These are phyloP conservation scores for Saccostrea cuccullata DNA, from an alignment of 1,140 invertebrate genomes.

Conservation along the genomic window DNA sequence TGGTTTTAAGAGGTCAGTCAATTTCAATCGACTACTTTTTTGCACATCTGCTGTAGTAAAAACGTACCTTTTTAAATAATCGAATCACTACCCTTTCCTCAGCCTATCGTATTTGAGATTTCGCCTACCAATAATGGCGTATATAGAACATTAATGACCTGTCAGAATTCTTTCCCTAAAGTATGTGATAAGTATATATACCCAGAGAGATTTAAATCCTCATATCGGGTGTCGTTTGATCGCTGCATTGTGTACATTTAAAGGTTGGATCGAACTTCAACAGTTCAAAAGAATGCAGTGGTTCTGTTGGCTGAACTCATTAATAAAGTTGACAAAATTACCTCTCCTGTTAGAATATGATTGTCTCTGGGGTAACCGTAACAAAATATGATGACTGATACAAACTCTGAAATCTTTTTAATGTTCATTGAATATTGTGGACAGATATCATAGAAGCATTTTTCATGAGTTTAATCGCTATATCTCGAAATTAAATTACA, in stretches of 20 bases:
- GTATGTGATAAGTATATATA: slow-evolving; percentile 9
- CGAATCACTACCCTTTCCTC: neutral
- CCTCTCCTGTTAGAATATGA: neutral
- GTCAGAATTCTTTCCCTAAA: neutral
- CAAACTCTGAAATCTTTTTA: too few relatives aligned
- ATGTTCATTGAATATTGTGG: too few relatives aligned
- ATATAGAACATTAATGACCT: neutral
- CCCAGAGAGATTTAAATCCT: neutral
- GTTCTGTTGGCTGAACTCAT: neutral
- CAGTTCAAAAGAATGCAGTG: neutral
- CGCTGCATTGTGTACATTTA: neutral
- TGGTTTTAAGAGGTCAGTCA: neutral
- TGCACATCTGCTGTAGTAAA: neutral
- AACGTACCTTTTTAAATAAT: neutral
- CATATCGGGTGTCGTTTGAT: neutral
- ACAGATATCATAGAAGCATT: too few relatives aligned
- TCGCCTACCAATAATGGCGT: neutral
- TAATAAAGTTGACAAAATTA: neutral
- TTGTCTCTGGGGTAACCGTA: neutral
- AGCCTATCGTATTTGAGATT: neutral
- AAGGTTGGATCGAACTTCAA: neutral
- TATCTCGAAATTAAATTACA: too few relatives aligned
- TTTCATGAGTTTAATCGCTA: too few relatives aligned
- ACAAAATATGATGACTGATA: too few relatives aligned
- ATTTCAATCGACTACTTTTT: neutral